Conservation (phyloP, 2,113 vertebrate species). For the Eurystomus gularis region DNA sequence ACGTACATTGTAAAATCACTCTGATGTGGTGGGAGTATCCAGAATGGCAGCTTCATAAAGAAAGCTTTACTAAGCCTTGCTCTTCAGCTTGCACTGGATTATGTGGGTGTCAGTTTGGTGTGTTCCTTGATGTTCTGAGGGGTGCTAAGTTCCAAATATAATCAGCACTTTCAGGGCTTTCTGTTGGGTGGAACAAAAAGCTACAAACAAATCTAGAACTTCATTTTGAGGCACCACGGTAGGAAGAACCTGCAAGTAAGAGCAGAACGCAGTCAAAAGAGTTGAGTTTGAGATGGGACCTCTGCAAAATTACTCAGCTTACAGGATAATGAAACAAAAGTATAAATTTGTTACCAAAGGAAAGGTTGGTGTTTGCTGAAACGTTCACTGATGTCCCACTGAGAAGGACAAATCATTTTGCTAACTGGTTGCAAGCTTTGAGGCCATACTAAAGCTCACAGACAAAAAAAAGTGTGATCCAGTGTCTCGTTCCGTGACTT, state of each 20-base stretch:
- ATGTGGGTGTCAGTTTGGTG: slow-evolving; percentile 32
- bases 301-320: neutral
- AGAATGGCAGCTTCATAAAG: slow-evolving; percentile 31
- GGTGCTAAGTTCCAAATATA: neutral
- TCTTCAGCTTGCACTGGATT: neutral
- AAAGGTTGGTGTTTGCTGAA: neutral
- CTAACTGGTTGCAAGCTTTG: neutral
- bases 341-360: neutral
- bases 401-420: neutral
- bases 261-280: neutral
- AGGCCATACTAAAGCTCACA: neutral
- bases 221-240: neutral
- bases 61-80: slow-evolving; percentile 1
- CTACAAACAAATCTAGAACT: neutral
- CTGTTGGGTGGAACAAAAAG: neutral
- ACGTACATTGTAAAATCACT: neutral
- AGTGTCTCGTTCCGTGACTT: neutral
- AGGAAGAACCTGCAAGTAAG: neutral
- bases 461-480: slow-evolving; percentile 14
- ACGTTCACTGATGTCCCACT: neutral
- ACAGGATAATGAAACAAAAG: neutral
- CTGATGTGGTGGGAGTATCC: neutral
- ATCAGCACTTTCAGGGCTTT: neutral
- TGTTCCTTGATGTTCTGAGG: neutral
- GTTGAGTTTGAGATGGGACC: neutral